Base-by-base conservation (phyloP, 2,797 vertebrate species). In the Falco novaeseelandiae region DNA sequence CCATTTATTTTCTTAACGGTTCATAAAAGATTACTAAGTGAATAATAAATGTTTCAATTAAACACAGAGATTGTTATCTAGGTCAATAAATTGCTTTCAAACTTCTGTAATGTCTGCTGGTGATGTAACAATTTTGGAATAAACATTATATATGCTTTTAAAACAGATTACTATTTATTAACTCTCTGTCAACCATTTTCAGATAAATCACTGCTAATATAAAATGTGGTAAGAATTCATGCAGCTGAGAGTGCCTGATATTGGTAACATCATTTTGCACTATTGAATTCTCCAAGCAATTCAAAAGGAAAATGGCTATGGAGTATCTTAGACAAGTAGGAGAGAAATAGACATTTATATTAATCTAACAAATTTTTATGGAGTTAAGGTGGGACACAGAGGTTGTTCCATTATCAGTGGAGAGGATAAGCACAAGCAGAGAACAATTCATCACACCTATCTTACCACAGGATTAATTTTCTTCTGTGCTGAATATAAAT, bases 31-130 rank as follows among this genome's bases (percentile, higher is more conserved):
- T 94, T 95, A 94, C 77, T 66, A 58, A 93, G 51, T 52, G 87
- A 86, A 88, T 71, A 94, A 96, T 81, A 87, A 90, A 88, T 70
- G 58, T 82, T 95, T 90, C 90, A 94, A 96, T 96, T 96, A 96
- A 96, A 49, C 46, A 81, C 80, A 79, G n/a, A 84, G 92, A 94
- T 92, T 95, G 32, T 91, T 95, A 94, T 95, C 79, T 82, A 90
- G 93, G 85, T 93, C 94, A 95, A 88, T 88, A 94, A 87, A 95
- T 66, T 51, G 55, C 51, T 86, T 88, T 90, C 46, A 94, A 76
- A 82, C 30, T 72, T 92, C 38, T 27, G 76, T 74, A 83, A 78
- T 58, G 79, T 81, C 76, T 91, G 49, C 44, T 88, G 52, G 49
- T 94, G 87, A 78, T 18, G 30, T 72, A 91, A 82, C 2, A 44